These are phyloP conservation scores for Drosophila bifasciata DNA, from an alignment of 1,140 invertebrate genomes.

Conservation along the genomic window DNA sequence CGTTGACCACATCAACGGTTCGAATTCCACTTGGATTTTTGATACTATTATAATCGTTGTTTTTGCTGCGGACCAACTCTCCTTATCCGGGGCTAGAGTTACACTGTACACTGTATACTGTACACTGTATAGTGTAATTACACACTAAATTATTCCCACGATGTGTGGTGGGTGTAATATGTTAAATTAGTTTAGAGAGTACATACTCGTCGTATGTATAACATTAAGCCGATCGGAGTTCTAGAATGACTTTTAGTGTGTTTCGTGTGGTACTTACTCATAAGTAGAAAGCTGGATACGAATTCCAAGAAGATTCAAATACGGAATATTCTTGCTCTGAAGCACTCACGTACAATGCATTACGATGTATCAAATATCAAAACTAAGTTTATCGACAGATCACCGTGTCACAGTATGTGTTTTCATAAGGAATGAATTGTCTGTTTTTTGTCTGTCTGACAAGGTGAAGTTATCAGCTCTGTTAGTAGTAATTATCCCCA, in stretches of 20 bases:
- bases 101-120: no score
- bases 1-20: conserved; percentile 6
- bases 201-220: background rate
- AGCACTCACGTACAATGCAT: conserved; percentile 3
- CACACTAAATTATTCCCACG: no score
- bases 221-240: background rate
- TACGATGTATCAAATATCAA: background rate
- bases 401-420: no score
- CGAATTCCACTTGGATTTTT: conserved; percentile 11
- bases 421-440: no score
- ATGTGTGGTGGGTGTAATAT: no score
- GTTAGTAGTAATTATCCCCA: no score
- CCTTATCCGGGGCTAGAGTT: no score
- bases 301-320: background rate
- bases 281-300: conserved; percentile 13
- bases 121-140: no score
- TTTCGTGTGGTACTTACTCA: conserved; percentile 24
- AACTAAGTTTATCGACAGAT: no score
- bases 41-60: background rate
- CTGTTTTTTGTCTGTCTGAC: no score
- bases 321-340: background rate
- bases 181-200: background rate
- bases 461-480: no score
- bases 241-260: conserved; percentile 4
- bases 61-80: no score